Evolutionary conservation across 1,140 invertebrate species (phyloP).

Genomic region (Eurosta solidaginis): DNA sequence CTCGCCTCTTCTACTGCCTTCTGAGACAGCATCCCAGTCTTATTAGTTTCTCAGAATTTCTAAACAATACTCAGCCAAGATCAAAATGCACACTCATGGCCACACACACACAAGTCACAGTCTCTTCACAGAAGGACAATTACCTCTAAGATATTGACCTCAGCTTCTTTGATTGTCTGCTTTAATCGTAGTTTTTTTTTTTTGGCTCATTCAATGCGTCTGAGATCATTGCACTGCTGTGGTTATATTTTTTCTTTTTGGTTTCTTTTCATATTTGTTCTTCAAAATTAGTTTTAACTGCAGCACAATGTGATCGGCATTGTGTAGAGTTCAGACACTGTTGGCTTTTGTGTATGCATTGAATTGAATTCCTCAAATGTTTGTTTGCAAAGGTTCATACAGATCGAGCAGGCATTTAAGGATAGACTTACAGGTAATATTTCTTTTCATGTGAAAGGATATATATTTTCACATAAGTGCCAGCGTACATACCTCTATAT

Average conservation of each 20-base stretch:
- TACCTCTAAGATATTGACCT: constrained; percentile 59
- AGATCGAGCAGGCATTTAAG: not conserved
- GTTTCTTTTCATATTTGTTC: not conserved
- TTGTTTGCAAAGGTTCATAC: not conserved
- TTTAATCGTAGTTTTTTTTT: not conserved
- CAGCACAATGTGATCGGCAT: not conserved
- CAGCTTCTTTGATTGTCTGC: constrained; percentile 38
- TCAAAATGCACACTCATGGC: too few species aligned
- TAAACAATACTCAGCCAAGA: too few species aligned
- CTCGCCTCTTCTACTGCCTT: too few species aligned
- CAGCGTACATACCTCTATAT: too few species aligned
- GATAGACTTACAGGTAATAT: not conserved
- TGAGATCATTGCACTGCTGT: not conserved
- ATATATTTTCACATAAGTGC: too few species aligned
- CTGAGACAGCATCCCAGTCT: too few species aligned
- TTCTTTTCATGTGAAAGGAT: too few species aligned
- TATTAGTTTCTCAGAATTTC: too few species aligned
- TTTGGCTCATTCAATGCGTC: not conserved
- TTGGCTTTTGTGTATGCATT: not conserved
- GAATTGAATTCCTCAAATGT: not conserved
- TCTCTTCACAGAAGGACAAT: constrained; percentile 48
- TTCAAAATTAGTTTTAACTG: not conserved
- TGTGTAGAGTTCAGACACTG: not conserved
- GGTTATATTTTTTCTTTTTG: not conserved
- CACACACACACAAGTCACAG: too few species aligned